Conservation (phyloP, 2,888 invertebrate species). For the Piscicola geometra region DNA sequence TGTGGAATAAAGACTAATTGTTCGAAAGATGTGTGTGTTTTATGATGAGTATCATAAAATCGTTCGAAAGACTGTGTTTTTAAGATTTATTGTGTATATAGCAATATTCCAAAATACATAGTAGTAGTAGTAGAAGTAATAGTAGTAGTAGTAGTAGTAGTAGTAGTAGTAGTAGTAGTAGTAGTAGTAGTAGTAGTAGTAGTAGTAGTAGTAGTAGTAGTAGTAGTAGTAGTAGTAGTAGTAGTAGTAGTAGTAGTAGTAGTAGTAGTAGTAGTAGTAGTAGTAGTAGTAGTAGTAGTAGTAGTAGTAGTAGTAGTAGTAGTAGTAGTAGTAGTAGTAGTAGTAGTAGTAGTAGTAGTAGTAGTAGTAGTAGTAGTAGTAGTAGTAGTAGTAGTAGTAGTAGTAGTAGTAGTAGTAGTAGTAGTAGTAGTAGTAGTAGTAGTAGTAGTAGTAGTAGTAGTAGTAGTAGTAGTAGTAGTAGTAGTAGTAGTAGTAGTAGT, state of each 20-base stretch:
- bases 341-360: constrained; percentile 23
- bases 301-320: neutral
- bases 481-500: neutral
- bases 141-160: neutral
- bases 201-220: constrained; percentile 28
- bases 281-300: constrained; percentile 21
- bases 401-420: constrained; percentile 30
- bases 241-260: constrained; percentile 4
- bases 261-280: neutral
- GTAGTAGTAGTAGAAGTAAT: too few relatives aligned
- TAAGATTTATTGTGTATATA: too few relatives aligned
- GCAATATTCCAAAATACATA: too few relatives aligned
- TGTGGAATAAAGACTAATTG: too few relatives aligned
- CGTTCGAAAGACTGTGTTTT: too few relatives aligned
- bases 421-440: constrained; percentile 29
- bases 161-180: neutral
- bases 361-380: constrained; percentile 23
- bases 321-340: constrained; percentile 13
- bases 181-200: neutral
- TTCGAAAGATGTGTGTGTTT: too few relatives aligned
- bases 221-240: constrained; percentile 7
- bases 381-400: constrained; percentile 27
- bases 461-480: constrained; percentile 28
- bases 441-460: constrained; percentile 22
- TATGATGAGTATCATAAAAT: too few relatives aligned